These are phyloP conservation scores for Cyanoliseus patagonus DNA, from an alignment of 2,113 vertebrate species.

Conservation along the genomic window DNA sequence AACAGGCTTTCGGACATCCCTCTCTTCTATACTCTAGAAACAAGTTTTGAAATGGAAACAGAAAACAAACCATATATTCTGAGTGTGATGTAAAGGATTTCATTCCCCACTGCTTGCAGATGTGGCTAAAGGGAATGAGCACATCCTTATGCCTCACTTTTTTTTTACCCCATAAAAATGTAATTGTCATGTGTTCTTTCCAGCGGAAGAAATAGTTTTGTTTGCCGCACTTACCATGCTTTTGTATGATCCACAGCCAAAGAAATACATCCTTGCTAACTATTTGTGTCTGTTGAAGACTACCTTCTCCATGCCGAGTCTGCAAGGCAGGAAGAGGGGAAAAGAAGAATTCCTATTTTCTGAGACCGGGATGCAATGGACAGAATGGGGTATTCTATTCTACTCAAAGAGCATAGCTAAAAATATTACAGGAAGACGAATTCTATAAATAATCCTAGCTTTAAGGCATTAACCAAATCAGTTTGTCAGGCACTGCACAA, in stretches of 20 bases:
- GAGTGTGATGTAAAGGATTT: not conserved
- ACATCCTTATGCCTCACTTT: not conserved
- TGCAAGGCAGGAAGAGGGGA: not conserved
- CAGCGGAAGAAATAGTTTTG: not conserved
- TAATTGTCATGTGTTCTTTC: not conserved
- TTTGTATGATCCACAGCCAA: conserved; percentile 3
- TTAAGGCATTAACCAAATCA: not conserved
- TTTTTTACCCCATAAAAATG: not conserved
- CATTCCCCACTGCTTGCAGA: not conserved
- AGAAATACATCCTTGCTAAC: conserved; percentile 24
- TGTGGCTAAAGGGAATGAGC: not conserved
- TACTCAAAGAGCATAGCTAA: not conserved
- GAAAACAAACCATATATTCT: not conserved
- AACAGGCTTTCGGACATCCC: accelerated
- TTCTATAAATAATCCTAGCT: not conserved
- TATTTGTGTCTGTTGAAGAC: not conserved
- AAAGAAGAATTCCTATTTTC: not conserved
- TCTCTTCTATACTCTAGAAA: not conserved
- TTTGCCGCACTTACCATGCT: not conserved
- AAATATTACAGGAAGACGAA: not conserved
- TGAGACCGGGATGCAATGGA: not conserved
- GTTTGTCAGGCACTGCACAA: not conserved
- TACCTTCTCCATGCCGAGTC: not conserved
- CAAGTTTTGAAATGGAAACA: not conserved
- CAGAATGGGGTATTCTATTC: not conserved